Evolutionary conservation across 1,140 invertebrate genomes (phyloP).

Genomic region (Eciton burchellii): DNA sequence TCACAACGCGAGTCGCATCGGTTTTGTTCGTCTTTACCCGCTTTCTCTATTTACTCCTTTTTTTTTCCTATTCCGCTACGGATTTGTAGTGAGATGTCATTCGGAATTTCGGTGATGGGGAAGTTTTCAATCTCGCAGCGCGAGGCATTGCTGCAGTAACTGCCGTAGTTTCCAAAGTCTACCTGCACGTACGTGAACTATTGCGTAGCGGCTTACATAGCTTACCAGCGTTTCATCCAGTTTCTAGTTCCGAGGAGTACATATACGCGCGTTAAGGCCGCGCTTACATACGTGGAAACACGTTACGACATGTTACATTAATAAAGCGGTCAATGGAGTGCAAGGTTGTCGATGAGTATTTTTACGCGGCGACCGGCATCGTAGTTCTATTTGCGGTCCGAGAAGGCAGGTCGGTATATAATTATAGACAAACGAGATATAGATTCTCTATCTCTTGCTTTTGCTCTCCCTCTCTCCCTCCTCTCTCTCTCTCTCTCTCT

Average conservation of each 20-base stretch:
- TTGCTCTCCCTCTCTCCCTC: too few relatives aligned
- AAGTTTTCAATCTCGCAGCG: slow-evolving; percentile 24
- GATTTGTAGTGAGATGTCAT: too few relatives aligned
- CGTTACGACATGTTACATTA: slow-evolving; percentile 40
- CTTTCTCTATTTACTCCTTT: neutral
- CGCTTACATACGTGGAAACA: slow-evolving; percentile 19
- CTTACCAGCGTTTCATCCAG: slow-evolving; percentile 15
- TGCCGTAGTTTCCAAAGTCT: neutral
- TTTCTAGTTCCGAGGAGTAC: slow-evolving; percentile 41
- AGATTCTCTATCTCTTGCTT: neutral
- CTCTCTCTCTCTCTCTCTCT: too few relatives aligned
- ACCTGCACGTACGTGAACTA: neutral
- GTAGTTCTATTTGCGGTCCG: slow-evolving; percentile 70
- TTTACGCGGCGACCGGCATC: slow-evolving; percentile 66
- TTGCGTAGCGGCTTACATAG: neutral
- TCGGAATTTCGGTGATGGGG: too few relatives aligned
- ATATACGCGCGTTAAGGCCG: neutral
- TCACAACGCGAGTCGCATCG: neutral
- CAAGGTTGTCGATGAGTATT: slow-evolving; percentile 69
- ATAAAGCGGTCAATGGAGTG: slow-evolving; percentile 69
- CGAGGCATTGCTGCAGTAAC: neutral
- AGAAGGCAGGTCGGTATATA: slow-evolving; percentile 36
- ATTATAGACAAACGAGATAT: slow-evolving; percentile 55
- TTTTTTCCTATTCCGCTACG: neutral
- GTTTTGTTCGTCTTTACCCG: too few relatives aligned